phyloP scores from a whole-genome alignment of 2,797 vertebrate genomes.

The Eospalax fontanierii region DNA sequence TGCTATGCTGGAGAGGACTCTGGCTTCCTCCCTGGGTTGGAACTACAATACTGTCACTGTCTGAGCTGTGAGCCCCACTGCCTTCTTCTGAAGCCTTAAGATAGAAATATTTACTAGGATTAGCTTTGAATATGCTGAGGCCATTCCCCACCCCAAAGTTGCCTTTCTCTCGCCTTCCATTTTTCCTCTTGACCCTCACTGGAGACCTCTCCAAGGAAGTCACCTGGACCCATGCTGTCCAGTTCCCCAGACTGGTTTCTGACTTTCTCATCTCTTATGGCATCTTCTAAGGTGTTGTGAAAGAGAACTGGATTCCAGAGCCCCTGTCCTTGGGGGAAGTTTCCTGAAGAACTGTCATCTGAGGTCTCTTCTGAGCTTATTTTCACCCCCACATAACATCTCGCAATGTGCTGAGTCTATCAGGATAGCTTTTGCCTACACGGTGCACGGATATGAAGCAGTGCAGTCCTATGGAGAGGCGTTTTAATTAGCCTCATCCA shows the following conservation, averaged over 20 bases:
- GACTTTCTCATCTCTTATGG: not conserved
- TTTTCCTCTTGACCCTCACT: not conserved
- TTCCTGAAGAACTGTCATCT: not conserved
- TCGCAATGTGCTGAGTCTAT: slow-evolving; percentile 47
- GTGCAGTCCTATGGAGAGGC: not conserved
- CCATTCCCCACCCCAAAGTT: accelerated
- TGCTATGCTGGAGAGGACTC: not conserved
- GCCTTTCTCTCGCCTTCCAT: not conserved
- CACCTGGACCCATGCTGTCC: not conserved
- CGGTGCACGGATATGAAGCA: not conserved
- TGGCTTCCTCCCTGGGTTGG: not conserved
- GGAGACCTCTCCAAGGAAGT: not conserved
- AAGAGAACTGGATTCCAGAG: not conserved
- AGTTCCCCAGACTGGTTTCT: not conserved
- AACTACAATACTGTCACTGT: not conserved
- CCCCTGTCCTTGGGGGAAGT: not conserved
- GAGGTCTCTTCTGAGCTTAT: not conserved
- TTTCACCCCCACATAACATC: accelerated
- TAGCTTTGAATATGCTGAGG: not conserved
- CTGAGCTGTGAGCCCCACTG: not conserved
- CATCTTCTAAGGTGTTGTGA: not conserved
- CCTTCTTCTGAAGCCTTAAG: not conserved
- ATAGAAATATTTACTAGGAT: not conserved
- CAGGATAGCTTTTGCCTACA: not conserved
- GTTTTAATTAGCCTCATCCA: slow-evolving; percentile 60